phyloP scores from a whole-genome alignment of 23 tunicate genomes.

The Trididemnum miniatum region DNA sequence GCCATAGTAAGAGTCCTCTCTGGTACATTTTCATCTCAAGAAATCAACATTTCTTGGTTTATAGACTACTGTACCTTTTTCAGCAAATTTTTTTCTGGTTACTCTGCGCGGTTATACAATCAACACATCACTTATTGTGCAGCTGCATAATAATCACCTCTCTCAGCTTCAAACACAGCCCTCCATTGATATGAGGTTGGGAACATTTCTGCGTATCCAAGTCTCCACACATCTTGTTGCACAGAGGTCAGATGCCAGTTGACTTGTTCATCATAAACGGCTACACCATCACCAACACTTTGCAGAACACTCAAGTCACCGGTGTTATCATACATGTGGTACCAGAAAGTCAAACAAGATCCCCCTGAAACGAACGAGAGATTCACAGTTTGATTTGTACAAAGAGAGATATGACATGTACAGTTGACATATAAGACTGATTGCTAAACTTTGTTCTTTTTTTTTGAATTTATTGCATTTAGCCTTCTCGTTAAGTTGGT shows the following conservation, averaged over 20 bases:
- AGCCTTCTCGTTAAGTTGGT: no score
- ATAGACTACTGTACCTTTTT: no score
- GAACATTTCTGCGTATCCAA: slow-evolving; percentile 82
- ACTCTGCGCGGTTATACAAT: no score
- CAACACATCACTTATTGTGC: no score
- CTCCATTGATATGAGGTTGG: slow-evolving; percentile 55
- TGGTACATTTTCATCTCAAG: no score
- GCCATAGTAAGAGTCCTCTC: no score
- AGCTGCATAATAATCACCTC: slow-evolving; percentile 24
- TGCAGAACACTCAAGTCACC: slow-evolving; percentile 64
- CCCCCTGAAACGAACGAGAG: slow-evolving; percentile 53
- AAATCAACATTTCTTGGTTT: no score
- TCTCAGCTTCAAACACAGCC: slow-evolving; percentile 72
- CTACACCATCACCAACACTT: slow-evolving; percentile 47
- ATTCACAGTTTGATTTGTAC: not conserved
- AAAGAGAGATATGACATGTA: no score
- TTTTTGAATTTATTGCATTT: no score
- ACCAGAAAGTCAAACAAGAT: slow-evolving; percentile 81
- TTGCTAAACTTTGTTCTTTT: no score
- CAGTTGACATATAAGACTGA: no score
- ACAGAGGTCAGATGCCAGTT: slow-evolving; percentile 17
- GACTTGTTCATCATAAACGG: not conserved
- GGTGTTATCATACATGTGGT: slow-evolving; percentile 24
- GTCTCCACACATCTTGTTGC: slow-evolving; percentile 58
- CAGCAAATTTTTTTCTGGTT: no score